Base-by-base conservation (phyloP, 2,888 invertebrate species). In the Tinea semifulvella region DNA sequence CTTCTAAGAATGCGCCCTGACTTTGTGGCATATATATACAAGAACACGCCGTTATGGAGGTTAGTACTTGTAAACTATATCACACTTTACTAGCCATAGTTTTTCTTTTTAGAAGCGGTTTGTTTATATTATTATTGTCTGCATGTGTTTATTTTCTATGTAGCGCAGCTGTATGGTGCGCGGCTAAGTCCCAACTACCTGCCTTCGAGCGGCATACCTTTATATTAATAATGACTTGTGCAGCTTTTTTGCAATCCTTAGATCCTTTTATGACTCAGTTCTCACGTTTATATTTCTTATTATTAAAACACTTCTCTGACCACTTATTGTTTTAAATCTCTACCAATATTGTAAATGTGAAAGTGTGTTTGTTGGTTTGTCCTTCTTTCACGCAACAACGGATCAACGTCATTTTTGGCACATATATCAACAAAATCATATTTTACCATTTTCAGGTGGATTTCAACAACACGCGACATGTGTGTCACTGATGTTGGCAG, bases 401-500 rank as follows among this genome's bases (percentile, higher is more conserved):
- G 25, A 22, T 22, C 8, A 22, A 22, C 25, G 25, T 22, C 6
- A 22, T 22, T 22, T 22, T 22, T 22, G 5, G 25, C 25, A 22
- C 25, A 22, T 5, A 22, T 22, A 22, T 22, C 25, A 22, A 22
- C 25, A 22, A 22, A 22, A 22, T 22, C 25, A 22, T 31, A 31
- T 5, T 13, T 31, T 13, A 38, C 16, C 16, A 17, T 16, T 17
- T 38, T 38, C 18, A 38, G 38, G 18, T 14, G 13, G 17, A 13
- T 4, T 7, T 5, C 11, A 5, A 38, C 11, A 6, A 38, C 42
- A 4, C 45, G 38, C 16, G 10, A 27, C 18, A 16, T 39, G 27
- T 45, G 45, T 39, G n/a, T n/a, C n/a, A 38, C 38, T 27, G 14
- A 39, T 39, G 45, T 45, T 45, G 38, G 45, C 45, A 45, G 38